phyloP scores from a whole-genome alignment of 35 echinoderm and acorn worm genomes.

The Ophioderma brevispina region DNA sequence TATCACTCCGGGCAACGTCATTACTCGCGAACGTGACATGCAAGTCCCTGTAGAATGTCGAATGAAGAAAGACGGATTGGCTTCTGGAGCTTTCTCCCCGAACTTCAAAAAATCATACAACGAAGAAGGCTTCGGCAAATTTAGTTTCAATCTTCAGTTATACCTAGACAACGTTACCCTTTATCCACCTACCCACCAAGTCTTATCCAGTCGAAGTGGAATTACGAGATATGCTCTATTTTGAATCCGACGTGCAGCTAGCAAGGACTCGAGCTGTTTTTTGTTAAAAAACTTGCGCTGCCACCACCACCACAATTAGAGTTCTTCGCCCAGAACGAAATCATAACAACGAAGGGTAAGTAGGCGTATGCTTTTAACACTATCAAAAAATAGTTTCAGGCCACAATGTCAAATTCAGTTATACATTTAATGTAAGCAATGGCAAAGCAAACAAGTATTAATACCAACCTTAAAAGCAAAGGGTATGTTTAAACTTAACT shows the following conservation, averaged over 20 bases:
- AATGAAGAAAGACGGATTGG: neutral
- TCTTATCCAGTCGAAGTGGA: neutral
- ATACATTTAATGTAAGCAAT: too few species aligned
- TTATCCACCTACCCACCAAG: neutral
- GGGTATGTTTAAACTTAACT: too few species aligned
- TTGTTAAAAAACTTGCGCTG: too few species aligned
- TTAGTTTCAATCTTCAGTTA: neutral
- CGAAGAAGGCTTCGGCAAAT: neutral
- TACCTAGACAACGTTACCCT: neutral
- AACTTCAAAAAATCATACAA: neutral
- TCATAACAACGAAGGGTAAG: neutral
- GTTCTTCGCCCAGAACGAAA: neutral
- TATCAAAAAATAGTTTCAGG: too few species aligned
- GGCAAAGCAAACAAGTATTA: too few species aligned
- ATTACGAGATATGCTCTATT: neutral
- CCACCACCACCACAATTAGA: neutral
- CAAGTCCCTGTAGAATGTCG: neutral
- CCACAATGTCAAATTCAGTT: too few species aligned
- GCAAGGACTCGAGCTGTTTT: neutral
- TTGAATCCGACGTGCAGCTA: neutral
- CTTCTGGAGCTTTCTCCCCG: neutral
- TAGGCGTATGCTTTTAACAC: too few species aligned
- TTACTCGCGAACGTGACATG: neutral
- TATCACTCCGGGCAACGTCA: neutral
- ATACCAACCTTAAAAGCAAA: too few species aligned